Base-by-base conservation (phyloP, 2,888 invertebrate species). In the Pseudococcus jackbeardsleyi region DNA sequence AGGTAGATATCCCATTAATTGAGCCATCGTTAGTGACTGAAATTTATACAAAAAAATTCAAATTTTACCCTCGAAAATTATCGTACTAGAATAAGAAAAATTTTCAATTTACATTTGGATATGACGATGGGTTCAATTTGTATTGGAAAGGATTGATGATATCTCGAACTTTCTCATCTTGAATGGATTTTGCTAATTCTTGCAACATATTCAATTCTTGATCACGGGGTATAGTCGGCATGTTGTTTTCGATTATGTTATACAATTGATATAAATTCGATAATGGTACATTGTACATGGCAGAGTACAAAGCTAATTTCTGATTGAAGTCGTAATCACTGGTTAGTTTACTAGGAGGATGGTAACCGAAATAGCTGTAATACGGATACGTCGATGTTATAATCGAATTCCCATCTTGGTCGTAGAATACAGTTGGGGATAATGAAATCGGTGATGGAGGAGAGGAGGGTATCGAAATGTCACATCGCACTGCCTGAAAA, bases 211-310 rank as follows among this genome's bases (percentile, higher is more conserved):
- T 46, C 15, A 82, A 11, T 82, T 82, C 19, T 11, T 19, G 11
- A 8, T 82, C 46, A 19, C 11, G n/a, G 0, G 79, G 19, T 46
- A 82, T 17, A 82, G 11, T 19, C 9, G 79, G 79, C 79, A 82
- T 82, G 12, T 82, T 82, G 46, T 82, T 82, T 46, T 82, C 79
- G 19, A 82, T 82, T 46, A 82, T 46, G 19, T 82, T 46, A 46
- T 82, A 82, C 19, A 82, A 9, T 33, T 82, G 79, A 12, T 82
- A 82, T n/a, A 82, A 19, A 82, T 82, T 46, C 2, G 42, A 19
- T 11, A 19, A 9, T 8, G 79, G 79, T 3, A 46, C 19, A 19
- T 82, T 46, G 46, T 82, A 82, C 3, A 82, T 42, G 46, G 79
- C 79, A 19, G 46, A 42, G 19, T 82, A 42, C 79, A 82, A 19